Conservation (phyloP, 2,113 vertebrate species). For the Hemibagrus wyckioides region DNA sequence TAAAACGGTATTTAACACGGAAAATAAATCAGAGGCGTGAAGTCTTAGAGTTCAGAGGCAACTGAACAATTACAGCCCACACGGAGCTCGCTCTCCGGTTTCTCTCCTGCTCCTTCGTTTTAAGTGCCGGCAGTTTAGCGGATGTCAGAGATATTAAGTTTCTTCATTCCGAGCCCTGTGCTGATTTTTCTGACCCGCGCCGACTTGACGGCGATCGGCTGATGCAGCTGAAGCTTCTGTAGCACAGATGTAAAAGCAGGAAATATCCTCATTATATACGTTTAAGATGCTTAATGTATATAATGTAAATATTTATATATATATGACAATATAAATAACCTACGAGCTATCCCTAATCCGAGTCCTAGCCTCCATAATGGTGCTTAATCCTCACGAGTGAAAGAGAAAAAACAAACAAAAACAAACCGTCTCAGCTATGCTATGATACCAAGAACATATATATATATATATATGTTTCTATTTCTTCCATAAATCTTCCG, state of each 20-base stretch:
- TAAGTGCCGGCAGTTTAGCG: background rate
- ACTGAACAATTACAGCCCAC: background rate
- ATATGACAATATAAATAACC: background rate
- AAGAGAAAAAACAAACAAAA: background rate
- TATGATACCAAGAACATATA: constrained; percentile 68
- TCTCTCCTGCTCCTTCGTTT: background rate
- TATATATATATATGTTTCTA: constrained; percentile 75
- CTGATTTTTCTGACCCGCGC: background rate
- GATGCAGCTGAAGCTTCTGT: background rate
- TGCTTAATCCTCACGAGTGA: background rate
- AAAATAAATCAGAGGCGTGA: background rate
- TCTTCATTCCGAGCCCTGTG: background rate
- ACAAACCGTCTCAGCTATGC: constrained; percentile 31
- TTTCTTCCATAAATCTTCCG: constrained; percentile 65
- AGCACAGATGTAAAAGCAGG: background rate
- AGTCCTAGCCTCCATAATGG: background rate
- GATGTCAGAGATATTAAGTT: background rate
- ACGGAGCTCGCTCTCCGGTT: too few species aligned
- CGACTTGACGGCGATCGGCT: background rate
- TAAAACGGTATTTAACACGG: background rate
- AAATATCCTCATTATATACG: background rate
- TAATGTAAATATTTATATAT: background rate
- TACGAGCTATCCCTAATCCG: background rate
- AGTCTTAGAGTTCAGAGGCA: background rate
- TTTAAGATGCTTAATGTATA: background rate